Conservation (phyloP, 2,888 invertebrate genomes). For the Sarcophaga caerulescens region DNA sequence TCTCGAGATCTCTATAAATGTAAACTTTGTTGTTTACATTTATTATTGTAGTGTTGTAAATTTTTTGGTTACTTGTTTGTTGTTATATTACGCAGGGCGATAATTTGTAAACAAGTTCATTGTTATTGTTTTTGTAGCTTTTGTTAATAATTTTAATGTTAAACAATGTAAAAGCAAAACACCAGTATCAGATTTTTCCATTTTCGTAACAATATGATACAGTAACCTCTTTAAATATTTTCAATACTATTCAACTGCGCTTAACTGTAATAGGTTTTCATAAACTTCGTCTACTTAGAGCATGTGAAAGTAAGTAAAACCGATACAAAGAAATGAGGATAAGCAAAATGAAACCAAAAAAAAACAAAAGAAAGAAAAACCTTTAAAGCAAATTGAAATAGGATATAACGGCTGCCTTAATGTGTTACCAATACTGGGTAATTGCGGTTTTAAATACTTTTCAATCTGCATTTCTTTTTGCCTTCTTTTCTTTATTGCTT, state of each 20-base stretch:
- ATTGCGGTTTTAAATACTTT: constrained; percentile 20
- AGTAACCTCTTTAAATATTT: background rate
- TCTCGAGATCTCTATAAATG: too few species aligned
- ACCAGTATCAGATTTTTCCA: too few species aligned
- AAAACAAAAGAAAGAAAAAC: background rate
- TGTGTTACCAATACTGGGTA: constrained; percentile 18
- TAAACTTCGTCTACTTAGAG: background rate
- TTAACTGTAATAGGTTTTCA: background rate
- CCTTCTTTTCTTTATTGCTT: background rate
- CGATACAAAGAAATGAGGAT: background rate
- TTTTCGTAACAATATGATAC: too few species aligned
- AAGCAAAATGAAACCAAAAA: background rate
- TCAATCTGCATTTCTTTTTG: background rate
- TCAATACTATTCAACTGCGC: background rate
- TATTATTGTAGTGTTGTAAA: too few species aligned
- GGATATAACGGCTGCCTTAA: background rate
- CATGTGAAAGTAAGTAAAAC: background rate
- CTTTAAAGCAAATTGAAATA: constrained; percentile 7
- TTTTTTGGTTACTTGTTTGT: too few species aligned
- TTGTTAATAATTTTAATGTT: too few species aligned
- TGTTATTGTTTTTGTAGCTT: too few species aligned
- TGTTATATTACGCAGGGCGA: too few species aligned
- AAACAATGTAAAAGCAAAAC: too few species aligned
- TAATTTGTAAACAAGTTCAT: too few species aligned
- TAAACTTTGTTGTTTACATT: too few species aligned